A percentile compares a stretch with the other conserved stretches of the same genome.
These are phyloP conservation scores for Criorhina ranunculi DNA, from an alignment of 2,888 invertebrate genomes.

Conservation along the genomic window DNA sequence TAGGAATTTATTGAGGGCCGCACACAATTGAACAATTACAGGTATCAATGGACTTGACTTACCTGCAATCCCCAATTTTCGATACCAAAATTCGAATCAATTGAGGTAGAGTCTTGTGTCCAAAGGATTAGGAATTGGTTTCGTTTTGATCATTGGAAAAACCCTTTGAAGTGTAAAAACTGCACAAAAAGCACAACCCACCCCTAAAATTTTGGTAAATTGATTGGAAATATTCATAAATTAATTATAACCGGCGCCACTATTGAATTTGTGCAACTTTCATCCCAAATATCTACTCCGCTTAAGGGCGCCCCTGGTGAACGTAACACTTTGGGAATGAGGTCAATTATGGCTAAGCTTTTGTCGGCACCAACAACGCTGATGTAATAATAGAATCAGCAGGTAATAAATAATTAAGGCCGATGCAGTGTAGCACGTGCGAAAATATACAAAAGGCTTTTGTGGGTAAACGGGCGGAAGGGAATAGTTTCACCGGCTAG, in stretches of 20 bases:
- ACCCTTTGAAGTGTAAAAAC: slow-evolving; percentile 43
- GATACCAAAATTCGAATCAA: slow-evolving; percentile 29
- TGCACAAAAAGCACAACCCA: slow-evolving; percentile 25
- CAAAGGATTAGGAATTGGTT: slow-evolving; percentile 33
- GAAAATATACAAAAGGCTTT: slow-evolving; percentile 19
- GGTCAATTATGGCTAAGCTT: slow-evolving; percentile 16
- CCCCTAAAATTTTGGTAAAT: slow-evolving; percentile 48
- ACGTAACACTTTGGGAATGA: slow-evolving; percentile 7
- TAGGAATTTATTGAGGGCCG: slow-evolving; percentile 39
- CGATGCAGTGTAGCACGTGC: slow-evolving; percentile 3
- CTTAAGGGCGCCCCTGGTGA: background rate
- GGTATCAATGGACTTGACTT: background rate
- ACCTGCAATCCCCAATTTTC: slow-evolving; percentile 8
- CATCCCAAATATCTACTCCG: background rate
- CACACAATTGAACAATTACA: slow-evolving; percentile 49
- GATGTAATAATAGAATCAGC: slow-evolving; percentile 64
- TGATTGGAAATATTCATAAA: slow-evolving; percentile 73
- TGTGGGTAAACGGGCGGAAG: background rate
- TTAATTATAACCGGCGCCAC: slow-evolving; percentile 48
- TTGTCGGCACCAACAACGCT: background rate
- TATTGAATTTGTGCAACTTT: slow-evolving; percentile 56
- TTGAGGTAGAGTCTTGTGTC: background rate
- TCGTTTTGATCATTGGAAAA: slow-evolving; percentile 34
- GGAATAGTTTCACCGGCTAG: background rate
- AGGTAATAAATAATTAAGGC: slow-evolving; percentile 68